Base-by-base conservation (phyloP, 1,140 invertebrate species). In the Gryllus bimaculatus region DNA sequence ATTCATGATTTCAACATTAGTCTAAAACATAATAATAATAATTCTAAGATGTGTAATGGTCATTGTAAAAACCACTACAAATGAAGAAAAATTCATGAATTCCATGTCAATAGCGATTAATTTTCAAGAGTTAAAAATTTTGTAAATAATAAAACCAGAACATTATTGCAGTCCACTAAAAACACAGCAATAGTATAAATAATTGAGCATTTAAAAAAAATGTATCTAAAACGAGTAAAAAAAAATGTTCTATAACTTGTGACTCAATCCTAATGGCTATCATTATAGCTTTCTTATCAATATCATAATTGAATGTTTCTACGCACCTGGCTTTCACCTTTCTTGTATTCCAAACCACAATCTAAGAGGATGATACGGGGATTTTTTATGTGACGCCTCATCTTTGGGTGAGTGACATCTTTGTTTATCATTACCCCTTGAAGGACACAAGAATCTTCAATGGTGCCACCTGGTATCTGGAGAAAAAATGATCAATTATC, bases 371-470 rank as follows among this genome's bases (percentile, higher is more conserved):
- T 86, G 83, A 99, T 98, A 82, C 97, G 89, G 8, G 98, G 98
- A 85, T 99, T 98, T 86, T 98, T 94, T 83, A 99, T 98, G 74
- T 91, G 91, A 48, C 98, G 90, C 82, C 90, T 90, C 98, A 99
- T 99, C 89, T 98, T 98, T 0, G 97, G 92, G 88, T 99, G 98
- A 1, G 96, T 97, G 0, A 99, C 95, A 88, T 99, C 98, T 87
- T 99, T 99, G 87, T 99, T 99, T 21, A 99, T 85, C 96, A 99
- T 99, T 7, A 99, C 93, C 47, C 98, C 98, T 81, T 91, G 93
- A 7, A 99, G 86, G n/a, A 99, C 97, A 81, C 90, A 87, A 8
- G 96, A 98, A 79, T 99, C 97, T 84, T 99, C 98, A 78, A 99
- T 95, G 2, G 92, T 89, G 8, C 96, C 98, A 77, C 98, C 98